Evolutionary conservation across 2,113 vertebrate species (phyloP).

Genomic region (Centropus unirufus): DNA sequence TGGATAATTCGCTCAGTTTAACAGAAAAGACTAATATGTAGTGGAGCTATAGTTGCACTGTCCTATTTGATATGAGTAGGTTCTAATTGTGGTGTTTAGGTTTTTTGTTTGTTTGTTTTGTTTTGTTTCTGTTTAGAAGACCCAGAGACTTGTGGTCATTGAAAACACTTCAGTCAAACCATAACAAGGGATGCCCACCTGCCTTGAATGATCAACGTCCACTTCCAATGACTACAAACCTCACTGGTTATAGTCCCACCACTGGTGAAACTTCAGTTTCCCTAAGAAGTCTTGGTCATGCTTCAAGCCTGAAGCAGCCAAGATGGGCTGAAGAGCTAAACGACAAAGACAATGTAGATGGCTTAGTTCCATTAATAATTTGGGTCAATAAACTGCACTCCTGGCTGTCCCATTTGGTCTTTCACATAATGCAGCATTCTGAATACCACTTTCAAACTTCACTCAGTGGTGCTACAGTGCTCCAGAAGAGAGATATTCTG

Average conservation of each 20-base stretch:
- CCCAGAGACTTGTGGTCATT: not conserved
- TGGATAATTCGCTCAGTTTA: conserved; percentile 45
- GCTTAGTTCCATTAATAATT: not conserved
- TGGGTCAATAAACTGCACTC: not conserved
- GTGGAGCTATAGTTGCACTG: not conserved
- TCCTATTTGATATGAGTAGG: not conserved
- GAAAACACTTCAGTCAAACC: not conserved
- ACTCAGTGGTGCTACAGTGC: not conserved
- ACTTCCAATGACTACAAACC: not conserved
- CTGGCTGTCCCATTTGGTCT: not conserved
- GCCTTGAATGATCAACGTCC: not conserved
- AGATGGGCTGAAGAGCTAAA: not conserved
- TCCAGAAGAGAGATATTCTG: not conserved
- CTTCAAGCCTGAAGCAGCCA: not conserved
- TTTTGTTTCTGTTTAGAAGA: not conserved
- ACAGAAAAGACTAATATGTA: not conserved
- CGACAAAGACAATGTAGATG: not conserved
- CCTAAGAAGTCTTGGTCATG: not conserved
- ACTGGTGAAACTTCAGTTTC: not conserved
- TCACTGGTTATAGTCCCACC: not conserved
- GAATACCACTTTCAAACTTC: not conserved
- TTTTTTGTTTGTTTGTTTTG: not conserved
- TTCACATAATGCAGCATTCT: not conserved
- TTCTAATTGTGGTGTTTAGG: not conserved
- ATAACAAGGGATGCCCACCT: not conserved